A percentile compares a stretch with the other conserved stretches of the same genome.
phyloP scores from a whole-genome alignment of 1,140 invertebrate genomes.

The Parasteatoda tepidariorum region DNA sequence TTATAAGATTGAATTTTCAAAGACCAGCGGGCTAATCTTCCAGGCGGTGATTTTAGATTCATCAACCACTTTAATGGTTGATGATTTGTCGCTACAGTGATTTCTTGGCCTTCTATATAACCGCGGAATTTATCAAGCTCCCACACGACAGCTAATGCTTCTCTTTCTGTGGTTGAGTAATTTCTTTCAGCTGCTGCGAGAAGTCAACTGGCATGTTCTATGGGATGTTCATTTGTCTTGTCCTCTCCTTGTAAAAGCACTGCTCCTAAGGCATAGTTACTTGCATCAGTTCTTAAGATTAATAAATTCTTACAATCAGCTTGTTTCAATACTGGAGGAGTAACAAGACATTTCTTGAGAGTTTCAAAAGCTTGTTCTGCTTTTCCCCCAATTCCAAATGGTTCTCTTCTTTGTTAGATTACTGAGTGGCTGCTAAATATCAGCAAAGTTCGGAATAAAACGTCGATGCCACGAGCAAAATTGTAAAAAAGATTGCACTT shows the following conservation, averaged over 20 bases:
- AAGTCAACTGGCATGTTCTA: slow-evolving; percentile 61
- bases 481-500: too few species aligned
- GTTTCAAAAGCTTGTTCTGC: too few species aligned
- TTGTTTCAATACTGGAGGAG: too few species aligned
- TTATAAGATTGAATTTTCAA: slow-evolving; percentile 58
- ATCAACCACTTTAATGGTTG: slow-evolving; percentile 60
- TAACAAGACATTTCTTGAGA: too few species aligned
- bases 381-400: not conserved
- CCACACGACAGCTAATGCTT: slow-evolving; percentile 63
- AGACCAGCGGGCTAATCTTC: slow-evolving; percentile 60
- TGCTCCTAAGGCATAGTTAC: slow-evolving; percentile 60
- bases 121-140: slow-evolving; percentile 61
- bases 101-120: slow-evolving; percentile 63
- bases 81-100: slow-evolving; percentile 64
- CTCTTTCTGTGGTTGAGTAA: slow-evolving; percentile 63
- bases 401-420: too few species aligned
- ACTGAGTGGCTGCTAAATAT: too few species aligned
- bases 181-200: slow-evolving; percentile 45
- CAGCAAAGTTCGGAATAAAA: too few species aligned
- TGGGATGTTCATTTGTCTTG: slow-evolving; percentile 57
- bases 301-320: too few species aligned
- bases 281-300: too few species aligned
- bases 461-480: too few species aligned
- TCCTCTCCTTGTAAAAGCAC: slow-evolving; percentile 65
- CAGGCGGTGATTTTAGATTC: slow-evolving; percentile 35